These are phyloP conservation scores for Agonopterix subpropinquella DNA, from an alignment of 2,888 invertebrate genomes.

Conservation along the genomic window DNA sequence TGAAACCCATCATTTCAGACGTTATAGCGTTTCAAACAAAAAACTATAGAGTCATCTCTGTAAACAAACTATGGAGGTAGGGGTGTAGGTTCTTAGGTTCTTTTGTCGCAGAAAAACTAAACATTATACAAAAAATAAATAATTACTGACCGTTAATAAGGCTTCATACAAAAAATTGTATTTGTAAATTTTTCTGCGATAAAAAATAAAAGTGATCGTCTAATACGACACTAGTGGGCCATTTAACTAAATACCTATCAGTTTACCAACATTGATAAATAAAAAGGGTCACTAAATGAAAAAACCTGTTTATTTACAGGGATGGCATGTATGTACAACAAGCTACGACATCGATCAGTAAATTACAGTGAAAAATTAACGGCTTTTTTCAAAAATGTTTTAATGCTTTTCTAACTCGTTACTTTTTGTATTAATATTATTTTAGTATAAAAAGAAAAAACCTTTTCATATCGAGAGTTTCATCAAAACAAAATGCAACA, in stretches of 20 bases:
- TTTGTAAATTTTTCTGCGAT: too few species aligned
- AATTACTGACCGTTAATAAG: too few species aligned
- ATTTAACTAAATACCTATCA: too few species aligned
- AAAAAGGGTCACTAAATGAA: slow-evolving; percentile 7
- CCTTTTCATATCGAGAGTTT: neutral
- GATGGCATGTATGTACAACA: slow-evolving; percentile 6
- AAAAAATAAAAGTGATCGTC: too few species aligned
- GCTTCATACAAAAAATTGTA: too few species aligned
- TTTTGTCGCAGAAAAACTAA: neutral
- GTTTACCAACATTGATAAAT: neutral
- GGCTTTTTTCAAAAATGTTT: slow-evolving; percentile 9
- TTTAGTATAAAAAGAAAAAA: neutral
- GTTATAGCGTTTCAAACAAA: slow-evolving; percentile 17
- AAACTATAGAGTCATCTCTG: slow-evolving; percentile 10
- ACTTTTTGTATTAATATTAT: too few species aligned
- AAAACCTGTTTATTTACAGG: slow-evolving; percentile 6
- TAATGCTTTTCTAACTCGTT: slow-evolving; percentile 11
- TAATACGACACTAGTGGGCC: too few species aligned
- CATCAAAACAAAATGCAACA: too few species aligned
- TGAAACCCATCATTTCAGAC: slow-evolving; percentile 67
- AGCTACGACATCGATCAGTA: slow-evolving; percentile 16
- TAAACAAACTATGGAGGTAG: slow-evolving; percentile 37
- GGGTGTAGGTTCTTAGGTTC: neutral
- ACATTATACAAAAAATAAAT: neutral
- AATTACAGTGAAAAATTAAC: slow-evolving; percentile 4